A percentile compares a stretch with the other conserved stretches of the same genome.
These are phyloP conservation scores for Melanogrammus aeglefinus DNA, from an alignment of 2,797 vertebrate species.

Conservation along the genomic window DNA sequence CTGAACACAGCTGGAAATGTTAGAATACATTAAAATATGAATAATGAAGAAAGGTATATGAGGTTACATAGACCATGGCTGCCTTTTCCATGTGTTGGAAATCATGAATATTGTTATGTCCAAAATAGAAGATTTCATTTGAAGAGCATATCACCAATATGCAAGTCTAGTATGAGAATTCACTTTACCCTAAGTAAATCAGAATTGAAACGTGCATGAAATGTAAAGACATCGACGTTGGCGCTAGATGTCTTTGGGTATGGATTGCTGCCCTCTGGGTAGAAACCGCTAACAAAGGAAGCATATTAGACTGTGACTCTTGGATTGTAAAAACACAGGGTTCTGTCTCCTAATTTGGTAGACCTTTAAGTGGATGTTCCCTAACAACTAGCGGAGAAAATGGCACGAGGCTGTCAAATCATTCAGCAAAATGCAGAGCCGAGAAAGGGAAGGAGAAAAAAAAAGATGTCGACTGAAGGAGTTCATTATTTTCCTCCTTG, in stretches of 20 bases:
- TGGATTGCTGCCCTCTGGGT: background rate
- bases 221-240: background rate
- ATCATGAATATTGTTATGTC: background rate
- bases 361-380: constrained; percentile 33
- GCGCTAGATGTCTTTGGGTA: background rate
- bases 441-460: constrained; percentile 40
- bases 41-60: background rate
- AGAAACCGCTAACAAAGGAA: background rate
- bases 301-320: background rate
- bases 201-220: background rate
- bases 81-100: background rate
- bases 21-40: background rate
- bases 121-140: background rate
- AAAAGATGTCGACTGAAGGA: constrained; percentile 34
- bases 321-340: background rate
- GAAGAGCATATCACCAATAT: background rate
- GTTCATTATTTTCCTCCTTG: constrained; percentile 37
- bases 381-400: constrained; percentile 19
- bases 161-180: background rate
- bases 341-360: constrained; percentile 29
- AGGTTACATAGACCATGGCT: background rate
- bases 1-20: background rate
- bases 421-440: constrained; percentile 41
- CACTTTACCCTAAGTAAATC: background rate
- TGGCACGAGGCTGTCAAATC: constrained; percentile 25